Percentiles rank a stretch among this genome's conserved stretches.
These are phyloP conservation scores for Marasmarcha lunaedactyla DNA, from an alignment of 2,888 invertebrate species.

Conservation along the genomic window DNA sequence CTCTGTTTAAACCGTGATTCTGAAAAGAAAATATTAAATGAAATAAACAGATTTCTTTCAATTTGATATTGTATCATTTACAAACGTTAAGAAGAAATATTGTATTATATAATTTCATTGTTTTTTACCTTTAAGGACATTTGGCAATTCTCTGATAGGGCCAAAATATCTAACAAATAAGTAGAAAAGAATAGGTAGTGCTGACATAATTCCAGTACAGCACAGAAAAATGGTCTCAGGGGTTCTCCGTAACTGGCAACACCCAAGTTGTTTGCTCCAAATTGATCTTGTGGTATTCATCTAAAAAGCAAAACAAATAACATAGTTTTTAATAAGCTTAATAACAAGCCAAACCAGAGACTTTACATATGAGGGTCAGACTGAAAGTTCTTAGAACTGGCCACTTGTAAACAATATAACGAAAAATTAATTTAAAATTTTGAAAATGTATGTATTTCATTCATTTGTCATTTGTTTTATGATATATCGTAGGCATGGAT, in stretches of 20 bases:
- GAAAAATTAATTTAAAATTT: too few relatives aligned
- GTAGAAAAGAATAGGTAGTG: slow-evolving; percentile 71
- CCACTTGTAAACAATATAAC: too few relatives aligned
- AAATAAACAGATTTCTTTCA: too few relatives aligned
- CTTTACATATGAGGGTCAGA: too few relatives aligned
- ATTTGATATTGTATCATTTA: too few relatives aligned
- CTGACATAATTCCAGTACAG: slow-evolving; percentile 58
- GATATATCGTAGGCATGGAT: too few relatives aligned
- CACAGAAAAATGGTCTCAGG: slow-evolving; percentile 69
- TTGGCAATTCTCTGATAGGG: slow-evolving; percentile 31
- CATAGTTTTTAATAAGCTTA: neutral
- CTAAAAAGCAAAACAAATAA: slow-evolving; percentile 35
- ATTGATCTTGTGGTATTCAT: slow-evolving; percentile 74
- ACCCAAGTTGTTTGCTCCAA: slow-evolving; percentile 72
- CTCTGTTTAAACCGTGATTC: slow-evolving; percentile 59
- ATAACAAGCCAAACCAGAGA: neutral
- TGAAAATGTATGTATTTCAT: too few relatives aligned
- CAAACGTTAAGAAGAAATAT: too few relatives aligned
- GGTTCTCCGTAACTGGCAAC: slow-evolving; percentile 66
- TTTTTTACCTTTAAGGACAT: neutral
- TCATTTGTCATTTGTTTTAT: too few relatives aligned
- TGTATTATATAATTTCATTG: neutral
- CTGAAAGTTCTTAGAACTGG: too few relatives aligned
- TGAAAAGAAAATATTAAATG: slow-evolving; percentile 29
- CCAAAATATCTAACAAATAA: slow-evolving; percentile 59